Evolutionary conservation across 2,888 invertebrate genomes (phyloP), one percentile per base, ranked within the genome.

Genomic region (Macaria liturata): DNA sequence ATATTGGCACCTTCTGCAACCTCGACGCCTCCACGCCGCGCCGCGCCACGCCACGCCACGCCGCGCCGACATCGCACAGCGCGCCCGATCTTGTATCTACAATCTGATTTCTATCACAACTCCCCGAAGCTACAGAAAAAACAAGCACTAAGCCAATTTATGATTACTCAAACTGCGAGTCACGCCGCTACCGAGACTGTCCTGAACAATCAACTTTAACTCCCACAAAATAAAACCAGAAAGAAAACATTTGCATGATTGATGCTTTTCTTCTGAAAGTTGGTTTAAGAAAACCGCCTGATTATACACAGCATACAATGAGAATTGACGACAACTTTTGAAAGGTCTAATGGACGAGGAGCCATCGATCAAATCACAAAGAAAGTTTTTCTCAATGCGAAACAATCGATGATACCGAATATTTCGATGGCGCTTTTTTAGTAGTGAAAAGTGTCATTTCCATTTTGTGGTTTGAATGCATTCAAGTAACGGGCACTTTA

Each of bases 341-440:
- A 87, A 89, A 87, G 84, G 86, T 78, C 72, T 90, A 90, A 89
- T 90, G 91, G 86, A 86, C 86, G 87, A 89, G 81, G 79, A 82
- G 80, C 76, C 83, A 89, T 91, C 90, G 86, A 91, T 91, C 91
- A 91, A 89, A 84, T 81, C 81, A 84, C 88, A 89, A 88, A 86
- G 84, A 87, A 84, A 82, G 74, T 84, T 88, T 76, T 82, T 81
- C 48, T 83, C 81, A 82, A 83, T 84, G 82, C 83, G 80, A 83
- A 84, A 83, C 83, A 88, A 86, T 86, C 81, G 80, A 84, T 81
- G 76, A 70, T 70, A 76, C 78, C 71, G 71, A 78, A 81, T 81
- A 81, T 80, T 84, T 83, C 68, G 56, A 71, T 71, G 68, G 72
- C 74, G 76, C 74, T 78, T 81, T 83, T 83, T 81, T 72, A 63